Conservation (phyloP, 1,140 invertebrate genomes). For the Phymorhynchus buccinoides region DNA sequence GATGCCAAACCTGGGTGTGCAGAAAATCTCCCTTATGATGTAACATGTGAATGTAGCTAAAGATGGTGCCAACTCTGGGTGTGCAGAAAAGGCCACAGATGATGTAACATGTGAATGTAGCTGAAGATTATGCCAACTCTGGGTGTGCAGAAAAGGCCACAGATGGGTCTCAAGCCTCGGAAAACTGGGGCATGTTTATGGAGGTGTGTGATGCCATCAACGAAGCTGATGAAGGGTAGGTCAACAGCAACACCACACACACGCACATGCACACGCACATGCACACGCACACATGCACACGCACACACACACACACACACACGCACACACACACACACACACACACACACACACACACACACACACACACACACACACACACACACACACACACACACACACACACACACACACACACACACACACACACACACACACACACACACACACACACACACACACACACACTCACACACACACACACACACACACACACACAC, state of each 20-base stretch:
- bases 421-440: too few relatives aligned
- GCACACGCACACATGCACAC: neutral
- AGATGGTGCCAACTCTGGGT: neutral
- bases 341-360: neutral
- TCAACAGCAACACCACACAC: neutral
- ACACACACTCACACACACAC: too few relatives aligned
- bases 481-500: too few relatives aligned
- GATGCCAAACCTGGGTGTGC: too few relatives aligned
- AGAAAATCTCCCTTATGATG: too few relatives aligned
- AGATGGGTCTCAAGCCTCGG: slow-evolving; percentile 90
- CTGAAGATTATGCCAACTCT: slow-evolving; percentile 14
- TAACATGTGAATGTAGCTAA: too few relatives aligned
- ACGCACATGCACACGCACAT: neutral
- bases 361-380: too few relatives aligned
- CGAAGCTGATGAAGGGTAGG: slow-evolving; percentile 89
- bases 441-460: too few relatives aligned
- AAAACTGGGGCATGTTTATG: slow-evolving; percentile 98
- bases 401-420: too few relatives aligned
- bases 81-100: neutral
- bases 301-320: slow-evolving; percentile 13
- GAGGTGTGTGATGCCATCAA: slow-evolving; percentile 99
- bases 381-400: too few relatives aligned
- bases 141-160: slow-evolving; percentile 89
- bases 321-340: neutral
- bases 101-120: neutral